Percentiles rank a stretch among this genome's conserved stretches.
These are phyloP conservation scores for Heliconius charithonia DNA, from an alignment of 2,888 invertebrate species.

Conservation along the genomic window DNA sequence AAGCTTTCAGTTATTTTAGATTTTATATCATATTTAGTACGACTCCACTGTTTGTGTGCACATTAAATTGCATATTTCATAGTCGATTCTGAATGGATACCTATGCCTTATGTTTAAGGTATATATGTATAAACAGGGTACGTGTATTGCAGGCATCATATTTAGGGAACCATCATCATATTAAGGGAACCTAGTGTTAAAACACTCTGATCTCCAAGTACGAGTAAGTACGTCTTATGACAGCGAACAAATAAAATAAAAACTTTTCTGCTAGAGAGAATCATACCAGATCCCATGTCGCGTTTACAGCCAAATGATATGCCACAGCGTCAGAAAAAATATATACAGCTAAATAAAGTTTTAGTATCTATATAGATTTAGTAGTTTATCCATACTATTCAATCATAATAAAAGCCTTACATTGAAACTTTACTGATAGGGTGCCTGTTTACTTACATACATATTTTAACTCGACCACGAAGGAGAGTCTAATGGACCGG, in stretches of 20 bases:
- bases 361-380: background rate
- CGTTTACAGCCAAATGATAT: background rate
- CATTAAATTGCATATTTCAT: background rate
- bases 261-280: too few species aligned
- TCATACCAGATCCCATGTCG: too few species aligned
- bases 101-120: too few species aligned
- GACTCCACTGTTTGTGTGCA: background rate
- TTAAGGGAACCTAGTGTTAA: background rate
- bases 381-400: background rate
- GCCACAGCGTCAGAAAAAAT: background rate
- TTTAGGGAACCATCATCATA: too few species aligned
- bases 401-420: background rate
- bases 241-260: background rate
- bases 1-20: background rate
- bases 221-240: background rate
- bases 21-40: background rate
- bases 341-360: background rate
- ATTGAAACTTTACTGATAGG: conserved; percentile 54
- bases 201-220: too few species aligned
- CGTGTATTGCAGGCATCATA: too few species aligned
- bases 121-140: too few species aligned
- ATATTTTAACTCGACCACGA: conserved; percentile 62
- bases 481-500: conserved; percentile 69
- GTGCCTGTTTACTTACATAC: conserved; percentile 62
- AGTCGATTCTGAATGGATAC: background rate